A percentile compares a stretch with the other conserved stretches of the same genome.
These are phyloP conservation scores for Beaufortia kweichowensis DNA, from an alignment of 2,113 vertebrate species.

Conservation along the genomic window DNA sequence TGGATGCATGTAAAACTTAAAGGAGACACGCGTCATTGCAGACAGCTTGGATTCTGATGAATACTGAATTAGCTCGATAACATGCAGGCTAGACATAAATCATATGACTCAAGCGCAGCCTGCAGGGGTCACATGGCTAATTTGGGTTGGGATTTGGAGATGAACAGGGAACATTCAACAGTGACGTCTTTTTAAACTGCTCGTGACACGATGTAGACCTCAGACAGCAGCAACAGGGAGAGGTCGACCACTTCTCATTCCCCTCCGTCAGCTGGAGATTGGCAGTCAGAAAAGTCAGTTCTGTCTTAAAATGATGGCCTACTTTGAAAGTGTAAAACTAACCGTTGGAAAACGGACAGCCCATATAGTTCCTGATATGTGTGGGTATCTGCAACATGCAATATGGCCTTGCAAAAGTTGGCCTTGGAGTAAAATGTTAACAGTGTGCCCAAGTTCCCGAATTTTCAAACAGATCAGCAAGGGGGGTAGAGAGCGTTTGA, in stretches of 20 bases:
- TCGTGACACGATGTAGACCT: slow-evolving; percentile 17
- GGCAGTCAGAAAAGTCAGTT: slow-evolving; percentile 56
- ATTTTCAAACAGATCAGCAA: slow-evolving; percentile 62
- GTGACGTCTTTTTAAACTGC: slow-evolving; percentile 7
- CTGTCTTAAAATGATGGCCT: slow-evolving; percentile 70
- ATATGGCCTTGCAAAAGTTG: slow-evolving; percentile 57
- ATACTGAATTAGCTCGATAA: slow-evolving; percentile 15
- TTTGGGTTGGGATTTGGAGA: slow-evolving; percentile 24
- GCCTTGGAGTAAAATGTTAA: slow-evolving; percentile 72
- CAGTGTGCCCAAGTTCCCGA: slow-evolving; percentile 64
- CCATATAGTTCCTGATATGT: slow-evolving; percentile 71
- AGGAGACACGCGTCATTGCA: neutral
- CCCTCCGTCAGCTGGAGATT: slow-evolving; percentile 59
- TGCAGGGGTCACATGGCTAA: slow-evolving; percentile 33
- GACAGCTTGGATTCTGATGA: neutral
- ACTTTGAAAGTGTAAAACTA: slow-evolving; percentile 74
- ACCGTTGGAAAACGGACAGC: slow-evolving; percentile 70
- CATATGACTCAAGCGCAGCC: neutral
- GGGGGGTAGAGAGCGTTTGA: slow-evolving; percentile 64
- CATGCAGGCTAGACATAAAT: slow-evolving; percentile 6
- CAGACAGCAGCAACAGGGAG: slow-evolving; percentile 49
- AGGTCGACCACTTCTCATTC: slow-evolving; percentile 47
- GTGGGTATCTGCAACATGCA: slow-evolving; percentile 70
- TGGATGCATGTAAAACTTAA: neutral
- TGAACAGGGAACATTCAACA: neutral